Evolutionary conservation across 2,797 vertebrate species (phyloP).

Genomic region (Galagoides demidoff): DNA sequence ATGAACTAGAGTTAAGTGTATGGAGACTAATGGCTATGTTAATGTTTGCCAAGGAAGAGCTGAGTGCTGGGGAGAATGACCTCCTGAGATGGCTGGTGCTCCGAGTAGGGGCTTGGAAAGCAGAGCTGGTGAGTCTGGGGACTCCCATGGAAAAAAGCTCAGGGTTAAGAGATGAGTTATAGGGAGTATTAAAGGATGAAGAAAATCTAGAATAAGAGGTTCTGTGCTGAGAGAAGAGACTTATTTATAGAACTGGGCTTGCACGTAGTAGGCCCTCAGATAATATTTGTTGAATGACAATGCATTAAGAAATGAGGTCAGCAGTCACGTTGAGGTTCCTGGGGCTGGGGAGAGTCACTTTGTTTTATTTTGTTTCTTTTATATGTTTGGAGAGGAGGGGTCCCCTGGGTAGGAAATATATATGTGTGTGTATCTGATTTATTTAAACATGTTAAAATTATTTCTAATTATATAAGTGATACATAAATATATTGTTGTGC

Average conservation of each 20-base stretch:
- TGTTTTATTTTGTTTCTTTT: not conserved
- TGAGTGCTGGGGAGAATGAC: not conserved
- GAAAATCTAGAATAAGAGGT: not conserved
- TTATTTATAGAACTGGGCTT: not conserved
- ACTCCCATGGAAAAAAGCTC: not conserved
- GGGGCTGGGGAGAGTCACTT: not conserved
- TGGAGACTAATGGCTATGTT: not conserved
- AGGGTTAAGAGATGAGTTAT: not conserved
- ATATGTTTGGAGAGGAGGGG: not conserved
- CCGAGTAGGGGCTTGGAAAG: not conserved
- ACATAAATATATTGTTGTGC: not conserved
- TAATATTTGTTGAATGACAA: not conserved
- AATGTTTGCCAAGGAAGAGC: not conserved
- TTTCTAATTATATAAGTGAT: slow-evolving; percentile 51
- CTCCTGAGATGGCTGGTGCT: not conserved
- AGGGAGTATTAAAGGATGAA: not conserved
- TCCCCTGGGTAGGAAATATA: not conserved
- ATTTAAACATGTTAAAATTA: slow-evolving; percentile 27
- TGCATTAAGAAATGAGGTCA: not conserved
- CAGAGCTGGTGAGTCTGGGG: not conserved
- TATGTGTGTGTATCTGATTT: not conserved
- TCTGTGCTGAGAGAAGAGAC: not conserved
- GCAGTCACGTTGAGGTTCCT: not conserved
- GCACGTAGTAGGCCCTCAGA: not conserved
- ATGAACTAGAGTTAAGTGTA: not conserved